Evolutionary conservation across 1,140 invertebrate species (phyloP).

Genomic region (Lethrus apterus): DNA sequence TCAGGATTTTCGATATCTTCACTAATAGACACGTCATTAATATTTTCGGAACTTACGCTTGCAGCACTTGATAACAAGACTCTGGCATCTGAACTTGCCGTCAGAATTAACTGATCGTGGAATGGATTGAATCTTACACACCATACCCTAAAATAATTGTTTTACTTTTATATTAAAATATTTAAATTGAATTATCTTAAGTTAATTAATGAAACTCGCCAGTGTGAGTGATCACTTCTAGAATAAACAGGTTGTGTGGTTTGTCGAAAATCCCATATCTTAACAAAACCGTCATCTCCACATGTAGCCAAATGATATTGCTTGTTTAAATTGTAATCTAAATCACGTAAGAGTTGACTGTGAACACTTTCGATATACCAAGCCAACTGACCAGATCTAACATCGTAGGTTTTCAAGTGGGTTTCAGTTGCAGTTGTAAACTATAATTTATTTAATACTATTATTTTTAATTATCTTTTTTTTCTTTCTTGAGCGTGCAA

Average conservation of each 20-base stretch:
- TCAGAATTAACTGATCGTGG: conserved; percentile 93
- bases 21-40: conserved; percentile 19
- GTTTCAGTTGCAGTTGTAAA: conserved; percentile 53
- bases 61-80: conserved; percentile 81
- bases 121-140: conserved; percentile 89
- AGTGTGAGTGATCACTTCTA: conserved; percentile 89
- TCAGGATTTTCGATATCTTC: conserved; percentile 28
- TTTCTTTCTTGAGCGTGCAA: too few relatives aligned
- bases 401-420: conserved; percentile 80
- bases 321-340: conserved; percentile 96
- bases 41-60: conserved; percentile 67
- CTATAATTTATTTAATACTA: conserved; percentile 18
- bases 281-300: conserved; percentile 89
- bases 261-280: conserved; percentile 94
- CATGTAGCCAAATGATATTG: conserved; percentile 90
- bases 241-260: conserved; percentile 68
- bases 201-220: conserved; percentile 47
- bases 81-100: conserved; percentile 88
- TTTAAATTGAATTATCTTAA: neutral
- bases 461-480: too few relatives aligned
- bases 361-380: conserved; percentile 86
- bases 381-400: conserved; percentile 59
- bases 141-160: conserved; percentile 66
- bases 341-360: conserved; percentile 77
- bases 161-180: neutral